Conservation (phyloP, 2,797 vertebrate species). For the Pampus argenteus region DNA sequence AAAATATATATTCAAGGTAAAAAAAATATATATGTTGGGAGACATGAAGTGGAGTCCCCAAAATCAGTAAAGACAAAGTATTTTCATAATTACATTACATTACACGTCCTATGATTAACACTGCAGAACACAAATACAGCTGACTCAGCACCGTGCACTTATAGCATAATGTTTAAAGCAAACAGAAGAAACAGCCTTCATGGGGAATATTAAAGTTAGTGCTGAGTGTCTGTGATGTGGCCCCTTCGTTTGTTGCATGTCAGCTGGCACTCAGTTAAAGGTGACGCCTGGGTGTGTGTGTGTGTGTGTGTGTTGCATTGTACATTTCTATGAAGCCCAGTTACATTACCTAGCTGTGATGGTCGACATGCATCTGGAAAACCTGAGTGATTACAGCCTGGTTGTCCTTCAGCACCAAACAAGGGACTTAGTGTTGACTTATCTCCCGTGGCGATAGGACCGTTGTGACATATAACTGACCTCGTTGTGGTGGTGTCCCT, state of each 20-base stretch:
- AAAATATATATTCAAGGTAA: background rate
- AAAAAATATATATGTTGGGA: background rate
- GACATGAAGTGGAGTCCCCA: background rate
- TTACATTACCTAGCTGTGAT: conserved; percentile 32
- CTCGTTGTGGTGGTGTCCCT: background rate
- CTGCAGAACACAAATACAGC: conserved; percentile 1
- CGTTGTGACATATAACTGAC: background rate
- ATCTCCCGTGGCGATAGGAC: background rate
- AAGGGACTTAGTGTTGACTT: conserved; percentile 29
- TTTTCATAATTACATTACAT: background rate
- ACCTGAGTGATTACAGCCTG: background rate
- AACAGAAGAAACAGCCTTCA: conserved; percentile 42
- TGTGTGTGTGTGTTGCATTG: no score
- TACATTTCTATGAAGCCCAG: conserved; percentile 35
- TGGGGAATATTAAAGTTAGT: conserved; percentile 42
- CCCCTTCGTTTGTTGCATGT: conserved; percentile 37
- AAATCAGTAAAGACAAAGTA: background rate
- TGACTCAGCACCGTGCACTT: conserved; percentile 3
- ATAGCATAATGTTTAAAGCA: conserved; percentile 15
- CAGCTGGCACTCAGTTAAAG: conserved; percentile 57
- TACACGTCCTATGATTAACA: background rate
- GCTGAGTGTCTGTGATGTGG: conserved; percentile 48
- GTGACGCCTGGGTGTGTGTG: conserved; percentile 27
- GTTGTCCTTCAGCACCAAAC: background rate
- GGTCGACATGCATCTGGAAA: conserved; percentile 8